Percentiles rank a stretch among this genome's conserved stretches.
These are phyloP conservation scores for Oreochromis spilurus DNA, from an alignment of 2,113 vertebrate species.

Conservation along the genomic window DNA sequence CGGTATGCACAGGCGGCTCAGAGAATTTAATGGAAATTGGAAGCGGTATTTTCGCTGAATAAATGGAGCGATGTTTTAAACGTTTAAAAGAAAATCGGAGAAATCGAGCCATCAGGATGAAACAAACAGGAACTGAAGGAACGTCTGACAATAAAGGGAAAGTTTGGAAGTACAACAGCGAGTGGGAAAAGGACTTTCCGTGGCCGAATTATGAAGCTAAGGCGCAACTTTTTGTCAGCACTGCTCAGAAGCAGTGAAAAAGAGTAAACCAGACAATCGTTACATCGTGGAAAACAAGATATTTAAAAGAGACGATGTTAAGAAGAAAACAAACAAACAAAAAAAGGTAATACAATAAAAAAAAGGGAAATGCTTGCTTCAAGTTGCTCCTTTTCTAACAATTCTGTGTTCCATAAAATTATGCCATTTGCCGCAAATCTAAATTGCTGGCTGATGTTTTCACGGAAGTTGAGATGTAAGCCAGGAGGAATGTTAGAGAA, in stretches of 20 bases:
- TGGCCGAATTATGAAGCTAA: rapidly evolving
- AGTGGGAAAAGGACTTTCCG: background rate
- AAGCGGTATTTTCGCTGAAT: rapidly evolving
- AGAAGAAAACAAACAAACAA: background rate
- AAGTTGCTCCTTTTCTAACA: background rate
- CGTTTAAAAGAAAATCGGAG: background rate
- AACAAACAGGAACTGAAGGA: background rate
- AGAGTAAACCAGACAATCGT: background rate
- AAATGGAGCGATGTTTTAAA: background rate
- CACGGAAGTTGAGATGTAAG: too few species aligned
- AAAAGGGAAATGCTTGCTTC: background rate
- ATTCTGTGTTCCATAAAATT: background rate
- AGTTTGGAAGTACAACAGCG: background rate
- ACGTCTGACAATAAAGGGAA: background rate
- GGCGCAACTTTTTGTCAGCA: rapidly evolving
- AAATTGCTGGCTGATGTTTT: background rate
- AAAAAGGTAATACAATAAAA: rapidly evolving
- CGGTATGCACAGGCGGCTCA: rapidly evolving
- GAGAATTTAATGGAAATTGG: background rate
- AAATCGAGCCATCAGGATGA: rapidly evolving
- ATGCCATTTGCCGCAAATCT: background rate
- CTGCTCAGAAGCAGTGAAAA: background rate
- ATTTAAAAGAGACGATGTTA: rapidly evolving
- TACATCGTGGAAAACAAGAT: rapidly evolving
- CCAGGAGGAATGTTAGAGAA: background rate